Evolutionary conservation across 2,797 vertebrate species (phyloP).

Genomic region (Dicrostonyx torquatus): DNA sequence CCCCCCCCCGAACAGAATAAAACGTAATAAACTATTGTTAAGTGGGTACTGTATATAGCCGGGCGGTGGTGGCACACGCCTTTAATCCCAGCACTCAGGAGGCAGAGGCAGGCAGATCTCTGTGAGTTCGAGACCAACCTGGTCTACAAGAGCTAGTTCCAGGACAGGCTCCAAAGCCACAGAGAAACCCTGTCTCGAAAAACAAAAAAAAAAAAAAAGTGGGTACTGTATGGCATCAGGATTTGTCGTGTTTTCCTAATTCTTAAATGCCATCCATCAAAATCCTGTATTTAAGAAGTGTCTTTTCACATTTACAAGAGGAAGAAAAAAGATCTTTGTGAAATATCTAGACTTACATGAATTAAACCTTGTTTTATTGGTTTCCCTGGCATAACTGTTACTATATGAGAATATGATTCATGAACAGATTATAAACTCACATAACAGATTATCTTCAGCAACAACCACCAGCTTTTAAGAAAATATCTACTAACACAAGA

Average conservation of each 20-base stretch:
- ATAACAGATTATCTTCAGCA: slow-evolving; percentile 58
- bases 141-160: no score
- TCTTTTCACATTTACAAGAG: slow-evolving; percentile 40
- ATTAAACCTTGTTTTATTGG: slow-evolving; percentile 42
- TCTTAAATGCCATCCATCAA: slow-evolving; percentile 56
- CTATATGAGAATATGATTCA: slow-evolving; percentile 42
- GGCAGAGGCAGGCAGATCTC: no score
- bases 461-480: slow-evolving; percentile 59
- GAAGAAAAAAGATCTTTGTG: neutral
- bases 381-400: slow-evolving; percentile 30
- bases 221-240: neutral
- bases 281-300: slow-evolving; percentile 5
- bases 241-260: slow-evolving; percentile 49
- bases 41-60: neutral
- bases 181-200: no score
- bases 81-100: no score
- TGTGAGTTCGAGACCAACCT: no score
- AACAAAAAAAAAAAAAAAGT: no score
- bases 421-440: slow-evolving; percentile 58
- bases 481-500: slow-evolving; percentile 58
- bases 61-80: no score
- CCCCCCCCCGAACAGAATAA: neutral
- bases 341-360: slow-evolving; percentile 47
- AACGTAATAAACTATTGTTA: neutral
- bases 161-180: no score